phyloP scores from a whole-genome alignment of 2,113 vertebrate species.

The Phylloscopus trochiloides region DNA sequence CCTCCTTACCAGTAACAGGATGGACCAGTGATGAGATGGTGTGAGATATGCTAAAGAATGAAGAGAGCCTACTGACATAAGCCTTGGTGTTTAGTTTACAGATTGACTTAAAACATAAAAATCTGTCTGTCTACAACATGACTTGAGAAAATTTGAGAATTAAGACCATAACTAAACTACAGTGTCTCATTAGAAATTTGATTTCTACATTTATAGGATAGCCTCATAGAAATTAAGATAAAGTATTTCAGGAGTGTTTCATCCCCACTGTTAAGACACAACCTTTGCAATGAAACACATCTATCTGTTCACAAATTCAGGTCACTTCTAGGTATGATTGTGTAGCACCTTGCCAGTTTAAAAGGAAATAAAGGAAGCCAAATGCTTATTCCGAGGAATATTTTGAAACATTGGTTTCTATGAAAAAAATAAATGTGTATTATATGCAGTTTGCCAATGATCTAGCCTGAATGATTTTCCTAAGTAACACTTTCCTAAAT shows the following conservation, averaged over 20 bases:
- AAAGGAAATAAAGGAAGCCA: background rate
- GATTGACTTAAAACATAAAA: background rate
- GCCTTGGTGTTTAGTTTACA: background rate
- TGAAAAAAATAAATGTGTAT: background rate
- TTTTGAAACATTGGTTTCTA: background rate
- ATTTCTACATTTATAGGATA: background rate
- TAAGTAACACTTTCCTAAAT: background rate
- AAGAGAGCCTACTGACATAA: background rate
- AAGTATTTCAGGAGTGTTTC: background rate
- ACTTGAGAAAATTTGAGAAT: background rate
- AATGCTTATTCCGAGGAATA: background rate
- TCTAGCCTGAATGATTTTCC: background rate
- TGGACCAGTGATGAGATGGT: background rate
- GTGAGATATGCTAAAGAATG: background rate
- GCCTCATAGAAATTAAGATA: background rate
- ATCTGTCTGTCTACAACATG: background rate
- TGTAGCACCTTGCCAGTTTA: background rate
- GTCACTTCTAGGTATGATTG: background rate
- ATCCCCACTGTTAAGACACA: background rate
- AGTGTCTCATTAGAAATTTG: background rate
- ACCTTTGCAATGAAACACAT: background rate
- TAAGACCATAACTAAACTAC: background rate
- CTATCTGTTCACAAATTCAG: background rate
- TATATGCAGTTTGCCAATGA: background rate
- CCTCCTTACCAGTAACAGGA: background rate